Evolutionary conservation across 2,888 invertebrate genomes (phyloP).

Genomic region (Meteorus colon): DNA sequence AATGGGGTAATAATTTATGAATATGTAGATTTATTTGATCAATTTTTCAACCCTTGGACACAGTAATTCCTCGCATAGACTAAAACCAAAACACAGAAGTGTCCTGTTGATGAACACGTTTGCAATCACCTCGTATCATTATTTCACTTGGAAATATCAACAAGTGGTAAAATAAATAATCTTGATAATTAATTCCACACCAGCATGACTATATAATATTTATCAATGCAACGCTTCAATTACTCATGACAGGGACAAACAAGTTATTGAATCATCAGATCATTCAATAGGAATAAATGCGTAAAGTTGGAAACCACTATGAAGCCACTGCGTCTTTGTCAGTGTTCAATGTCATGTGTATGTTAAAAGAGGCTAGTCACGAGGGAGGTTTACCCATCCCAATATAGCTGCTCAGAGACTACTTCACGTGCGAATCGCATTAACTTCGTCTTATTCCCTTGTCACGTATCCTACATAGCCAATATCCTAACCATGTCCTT

Average conservation of each 20-base stretch:
- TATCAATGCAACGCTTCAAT: no score
- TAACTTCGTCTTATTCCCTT: conserved; percentile 51
- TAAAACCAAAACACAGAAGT: no score
- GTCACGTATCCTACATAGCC: conserved; percentile 67
- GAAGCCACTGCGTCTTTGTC: neutral
- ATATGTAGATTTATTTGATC: no score
- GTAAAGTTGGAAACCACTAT: neutral
- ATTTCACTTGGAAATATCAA: no score
- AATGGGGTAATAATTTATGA: no score
- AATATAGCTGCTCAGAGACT: conserved; percentile 26
- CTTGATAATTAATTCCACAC: no score
- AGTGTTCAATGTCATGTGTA: neutral
- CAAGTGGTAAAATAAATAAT: no score
- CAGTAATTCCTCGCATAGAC: no score
- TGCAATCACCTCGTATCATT: no score
- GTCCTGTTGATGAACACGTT: no score
- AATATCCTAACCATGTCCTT: conserved; percentile 58
- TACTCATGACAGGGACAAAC: neutral
- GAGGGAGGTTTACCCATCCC: conserved; percentile 6
- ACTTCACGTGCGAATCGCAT: conserved; percentile 57
- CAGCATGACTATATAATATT: no score
- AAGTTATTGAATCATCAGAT: neutral
- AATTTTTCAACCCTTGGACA: no score
- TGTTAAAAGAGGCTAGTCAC: neutral
- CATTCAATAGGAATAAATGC: neutral